phyloP scores from a whole-genome alignment of 2,113 vertebrate species.

The Pipra filicauda region DNA sequence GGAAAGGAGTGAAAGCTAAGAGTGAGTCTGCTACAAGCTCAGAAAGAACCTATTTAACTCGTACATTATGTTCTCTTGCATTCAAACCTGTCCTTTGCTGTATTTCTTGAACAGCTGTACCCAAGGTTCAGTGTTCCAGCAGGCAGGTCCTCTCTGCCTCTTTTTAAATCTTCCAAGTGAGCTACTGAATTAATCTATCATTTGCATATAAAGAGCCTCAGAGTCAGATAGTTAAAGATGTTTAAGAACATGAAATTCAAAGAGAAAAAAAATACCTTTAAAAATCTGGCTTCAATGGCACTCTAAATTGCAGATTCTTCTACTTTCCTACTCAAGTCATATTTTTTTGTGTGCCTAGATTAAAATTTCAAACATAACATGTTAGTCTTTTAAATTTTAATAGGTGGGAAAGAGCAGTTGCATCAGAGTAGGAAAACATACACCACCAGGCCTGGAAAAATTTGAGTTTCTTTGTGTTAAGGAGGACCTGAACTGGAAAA shows the following conservation, averaged over 20 bases:
- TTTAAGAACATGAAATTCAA: constrained; percentile 3
- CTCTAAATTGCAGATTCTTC: neutral
- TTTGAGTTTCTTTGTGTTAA: neutral
- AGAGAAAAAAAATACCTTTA: neutral
- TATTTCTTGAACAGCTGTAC: constrained; percentile 27
- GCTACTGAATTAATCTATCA: constrained; percentile 35
- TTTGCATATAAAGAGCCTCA: constrained; percentile 34
- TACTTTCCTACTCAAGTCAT: neutral
- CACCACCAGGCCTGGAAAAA: neutral
- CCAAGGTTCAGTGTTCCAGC: neutral
- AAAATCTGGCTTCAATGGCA: neutral
- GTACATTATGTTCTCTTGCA: constrained; percentile 36
- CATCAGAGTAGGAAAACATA: neutral
- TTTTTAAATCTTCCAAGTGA: constrained; percentile 15
- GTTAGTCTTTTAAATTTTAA: neutral
- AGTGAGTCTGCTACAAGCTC: neutral
- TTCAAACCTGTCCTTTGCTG: constrained; percentile 28
- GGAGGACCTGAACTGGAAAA: neutral
- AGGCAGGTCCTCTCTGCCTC: neutral
- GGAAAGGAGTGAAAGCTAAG: constrained; percentile 29
- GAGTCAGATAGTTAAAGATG: neutral
- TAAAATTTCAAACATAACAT: neutral
- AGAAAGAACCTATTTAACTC: neutral
- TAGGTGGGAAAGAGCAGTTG: neutral
- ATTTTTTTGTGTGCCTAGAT: neutral